Base-by-base conservation (phyloP, 2,113 vertebrate species). In the Tauraco erythrolophus region DNA sequence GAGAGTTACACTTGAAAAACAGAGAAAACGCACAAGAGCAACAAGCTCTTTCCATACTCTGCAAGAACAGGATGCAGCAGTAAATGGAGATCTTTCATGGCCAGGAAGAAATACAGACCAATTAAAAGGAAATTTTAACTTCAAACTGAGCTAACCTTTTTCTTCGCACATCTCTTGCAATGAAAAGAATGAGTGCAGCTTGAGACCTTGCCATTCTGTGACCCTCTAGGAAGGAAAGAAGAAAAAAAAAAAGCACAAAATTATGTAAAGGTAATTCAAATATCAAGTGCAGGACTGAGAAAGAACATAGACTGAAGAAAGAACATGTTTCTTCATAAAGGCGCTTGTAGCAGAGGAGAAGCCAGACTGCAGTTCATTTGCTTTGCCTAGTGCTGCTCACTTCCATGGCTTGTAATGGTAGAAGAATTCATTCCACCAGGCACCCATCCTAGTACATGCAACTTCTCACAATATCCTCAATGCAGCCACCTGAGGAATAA, bases 401-500 rank as follows among this genome's bases (percentile, higher is more conserved):
- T 84, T 78, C 54, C 33, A 7, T 27, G 23, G 14, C 46, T 78
- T 15, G 5, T 35, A 43, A 14, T 2, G 2, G 53, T 19, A 83
- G 46, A 84, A 82, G 33, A 56, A 61, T 71, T 72, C 15, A 51
- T 79, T 48, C 43, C 51, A 53, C 21, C 12, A 39, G 54, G 51
- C 72, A 68, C 18, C 33, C 2, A 0, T 62, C 61, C n/a, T 43
- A 62, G 54, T 46, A 50, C 37, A 37, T 11, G 19, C 51, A 84
- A 1, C 43, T 76, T 80, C 56, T 81, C 48, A 10, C 56, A 74
- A 7, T 39, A 22, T 43, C 68, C 12, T 68, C 27, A 31, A 39
- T 91, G 24, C 57, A 89, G 62, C 45, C 81, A 76, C 92, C 87
- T 76, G 65, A 77, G 81, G 87, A 89, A 85, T 39, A 69, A 92